phyloP scores from a whole-genome alignment of 2,797 vertebrate genomes.

The Morelia viridis region DNA sequence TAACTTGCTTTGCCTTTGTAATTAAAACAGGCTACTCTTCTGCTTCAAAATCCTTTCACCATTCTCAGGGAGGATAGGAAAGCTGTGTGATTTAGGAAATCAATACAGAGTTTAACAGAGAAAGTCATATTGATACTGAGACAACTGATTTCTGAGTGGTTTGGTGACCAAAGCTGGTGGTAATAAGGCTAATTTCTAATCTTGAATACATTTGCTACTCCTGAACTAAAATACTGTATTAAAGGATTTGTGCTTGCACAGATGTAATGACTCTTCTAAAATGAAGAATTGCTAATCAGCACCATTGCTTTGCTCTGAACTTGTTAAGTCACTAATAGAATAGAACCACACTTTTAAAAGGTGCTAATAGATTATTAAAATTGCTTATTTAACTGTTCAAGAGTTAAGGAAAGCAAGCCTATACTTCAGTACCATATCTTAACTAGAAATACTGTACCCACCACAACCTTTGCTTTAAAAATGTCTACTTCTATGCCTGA shows the following conservation, averaged over 20 bases:
- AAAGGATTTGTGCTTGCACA: conserved; percentile 8
- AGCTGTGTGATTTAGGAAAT: conserved; percentile 47
- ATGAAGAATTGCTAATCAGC: conserved; percentile 34
- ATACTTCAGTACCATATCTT: not conserved
- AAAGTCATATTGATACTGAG: conserved; percentile 33
- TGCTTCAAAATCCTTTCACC: conserved; percentile 21
- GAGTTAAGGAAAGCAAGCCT: not conserved
- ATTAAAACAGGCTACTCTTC: conserved; percentile 46
- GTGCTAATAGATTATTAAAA: conserved; percentile 19
- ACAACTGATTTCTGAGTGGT: conserved; percentile 13
- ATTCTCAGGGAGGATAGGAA: conserved; percentile 43
- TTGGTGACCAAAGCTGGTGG: conserved; percentile 36
- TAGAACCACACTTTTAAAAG: conserved; percentile 11
- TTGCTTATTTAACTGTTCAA: conserved; percentile 5
- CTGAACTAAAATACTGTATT: not conserved
- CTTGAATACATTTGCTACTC: not conserved
- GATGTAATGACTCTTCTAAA: conserved; percentile 22
- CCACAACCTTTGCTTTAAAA: not conserved
- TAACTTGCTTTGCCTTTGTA: conserved; percentile 48
- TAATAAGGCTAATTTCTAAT: conserved; percentile 46
- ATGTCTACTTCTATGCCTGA: not conserved
- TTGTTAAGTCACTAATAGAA: not conserved
- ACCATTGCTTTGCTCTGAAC: conserved; percentile 23
- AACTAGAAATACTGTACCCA: not conserved
- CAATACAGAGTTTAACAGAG: conserved; percentile 43